phyloP scores from a whole-genome alignment of 2,797 vertebrate species.

The Rhodeus uyekii region DNA sequence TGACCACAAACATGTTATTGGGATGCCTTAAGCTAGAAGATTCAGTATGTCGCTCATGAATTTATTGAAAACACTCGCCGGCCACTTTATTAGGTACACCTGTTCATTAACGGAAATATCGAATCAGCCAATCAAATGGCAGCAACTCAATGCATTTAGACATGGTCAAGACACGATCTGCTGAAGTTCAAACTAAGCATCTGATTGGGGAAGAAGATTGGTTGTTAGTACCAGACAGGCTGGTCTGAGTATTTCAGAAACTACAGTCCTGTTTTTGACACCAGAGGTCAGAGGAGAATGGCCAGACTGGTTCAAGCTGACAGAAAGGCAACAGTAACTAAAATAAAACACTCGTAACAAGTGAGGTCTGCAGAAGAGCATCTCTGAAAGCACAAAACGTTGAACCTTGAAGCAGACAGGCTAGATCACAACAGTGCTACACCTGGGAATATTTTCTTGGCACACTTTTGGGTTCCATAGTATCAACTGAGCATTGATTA shows the following conservation, averaged over 20 bases:
- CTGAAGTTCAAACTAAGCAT: too few relatives aligned
- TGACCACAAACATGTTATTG: not conserved
- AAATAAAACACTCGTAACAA: not conserved
- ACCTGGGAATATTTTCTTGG: not conserved
- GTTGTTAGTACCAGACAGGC: not conserved
- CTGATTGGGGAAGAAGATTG: not conserved
- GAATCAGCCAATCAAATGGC: not conserved
- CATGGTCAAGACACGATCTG: not conserved
- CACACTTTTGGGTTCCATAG: not conserved
- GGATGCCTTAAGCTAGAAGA: conserved; percentile 1
- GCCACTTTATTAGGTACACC: not conserved
- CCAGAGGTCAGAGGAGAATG: conserved; percentile 45
- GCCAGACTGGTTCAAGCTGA: conserved; percentile 28
- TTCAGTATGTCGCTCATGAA: not conserved
- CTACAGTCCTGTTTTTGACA: conserved; percentile 47
- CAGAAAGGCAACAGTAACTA: not conserved
- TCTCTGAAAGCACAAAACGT: not conserved
- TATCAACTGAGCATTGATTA: not conserved
- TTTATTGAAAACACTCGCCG: not conserved
- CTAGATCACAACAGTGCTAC: not conserved
- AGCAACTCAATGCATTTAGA: not conserved
- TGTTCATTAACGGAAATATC: not conserved
- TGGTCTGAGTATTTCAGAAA: not conserved
- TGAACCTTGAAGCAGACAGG: not conserved
- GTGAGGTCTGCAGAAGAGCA: not conserved